Evolutionary conservation across 2,888 invertebrate species (phyloP), one percentile per base, ranked within the genome.

Genomic region (Pristionchus exspectatus): DNA sequence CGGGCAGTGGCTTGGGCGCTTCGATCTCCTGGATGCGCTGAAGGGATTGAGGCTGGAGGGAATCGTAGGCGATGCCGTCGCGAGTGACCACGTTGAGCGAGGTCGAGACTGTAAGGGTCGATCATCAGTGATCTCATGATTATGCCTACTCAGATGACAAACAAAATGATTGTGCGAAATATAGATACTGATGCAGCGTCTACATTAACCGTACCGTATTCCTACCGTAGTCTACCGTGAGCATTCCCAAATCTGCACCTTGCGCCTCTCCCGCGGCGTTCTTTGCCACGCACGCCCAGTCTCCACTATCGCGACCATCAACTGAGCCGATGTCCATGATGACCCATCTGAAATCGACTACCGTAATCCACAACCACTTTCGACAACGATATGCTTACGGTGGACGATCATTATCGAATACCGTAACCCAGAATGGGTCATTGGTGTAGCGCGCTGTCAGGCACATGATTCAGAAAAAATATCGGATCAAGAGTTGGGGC

Each of bases 241-340:
- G 38, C 77, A 7, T 14, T 30, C 16, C 21, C 66, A 12, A 69
- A 24, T 44, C 72, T 24, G 56, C 38, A 88, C 88, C 88, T 33
- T 91, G 97, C 44, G 97, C 97, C 56, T 97, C 97, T 88, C 99
- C 99, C 97, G 98, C 98, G 95, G 97, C 97, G 95, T 99, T 99
- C 9, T 97, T 97, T 59, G 98, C 98, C 87, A 97, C 96, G 95
- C 98, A 98, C 56, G 97, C 96, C 95, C 98, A 98, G 95, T 98
- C 98, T 30, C 98, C 98, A 87, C 97, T 97, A 95, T 98, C 98
- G 93, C 98, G 96, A 1, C 97, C 97, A 84, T 95, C 95, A 3
- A 89, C 89, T 5, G 87, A 88, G 38, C 74, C 97, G 89, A 99
- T 96, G 95, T 98, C 98, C 94, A 99, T 96, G 10, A 98, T 98